A percentile compares a stretch with the other conserved stretches of the same genome.
Conservation (phyloP, 2,113 vertebrate species). For the Rutilus rutilus region DNA sequence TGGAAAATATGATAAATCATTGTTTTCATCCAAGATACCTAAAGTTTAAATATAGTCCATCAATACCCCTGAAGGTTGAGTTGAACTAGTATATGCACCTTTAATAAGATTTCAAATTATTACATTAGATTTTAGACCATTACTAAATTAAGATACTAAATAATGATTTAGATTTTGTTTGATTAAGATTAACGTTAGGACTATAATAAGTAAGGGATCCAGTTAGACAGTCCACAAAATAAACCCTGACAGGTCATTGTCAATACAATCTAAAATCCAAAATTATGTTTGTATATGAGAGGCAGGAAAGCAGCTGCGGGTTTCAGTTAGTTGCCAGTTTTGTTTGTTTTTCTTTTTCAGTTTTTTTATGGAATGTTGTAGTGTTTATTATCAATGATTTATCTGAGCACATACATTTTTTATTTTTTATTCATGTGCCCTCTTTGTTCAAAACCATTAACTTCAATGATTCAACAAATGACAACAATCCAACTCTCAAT, state of each 20-base stretch:
- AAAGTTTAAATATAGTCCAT: neutral
- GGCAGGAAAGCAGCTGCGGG: too few species aligned
- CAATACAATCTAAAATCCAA: neutral
- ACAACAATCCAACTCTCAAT: too few species aligned
- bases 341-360: too few species aligned
- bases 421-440: too few species aligned
- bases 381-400: too few species aligned
- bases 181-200: neutral
- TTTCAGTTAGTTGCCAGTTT: too few species aligned
- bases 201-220: neutral
- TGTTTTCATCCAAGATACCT: neutral
- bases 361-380: too few species aligned
- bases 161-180: constrained; percentile 3
- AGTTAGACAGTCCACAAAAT: neutral
- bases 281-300: neutral
- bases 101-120: neutral
- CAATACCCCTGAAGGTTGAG: neutral
- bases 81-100: neutral
- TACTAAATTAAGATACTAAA: neutral
- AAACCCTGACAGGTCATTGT: neutral
- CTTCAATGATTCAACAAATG: too few species aligned
- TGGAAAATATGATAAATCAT: neutral
- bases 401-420: too few species aligned
- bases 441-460: too few species aligned
- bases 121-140: neutral